phyloP scores from a whole-genome alignment of 2,797 vertebrate species.

The Vireo griseus region DNA sequence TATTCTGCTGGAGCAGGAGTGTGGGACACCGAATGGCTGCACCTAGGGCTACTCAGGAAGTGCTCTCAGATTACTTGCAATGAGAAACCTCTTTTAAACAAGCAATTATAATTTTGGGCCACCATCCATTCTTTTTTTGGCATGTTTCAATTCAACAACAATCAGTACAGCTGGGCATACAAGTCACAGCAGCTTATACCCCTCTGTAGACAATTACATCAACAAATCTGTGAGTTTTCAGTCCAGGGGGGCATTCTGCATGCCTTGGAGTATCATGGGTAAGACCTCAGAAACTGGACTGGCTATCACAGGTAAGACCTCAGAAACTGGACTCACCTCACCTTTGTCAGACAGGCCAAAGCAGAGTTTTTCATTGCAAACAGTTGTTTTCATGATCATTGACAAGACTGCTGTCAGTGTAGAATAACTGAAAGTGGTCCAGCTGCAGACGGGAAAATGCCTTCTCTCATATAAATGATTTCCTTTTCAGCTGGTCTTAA shows the following conservation, averaged over 20 bases:
- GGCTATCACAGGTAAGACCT: neutral
- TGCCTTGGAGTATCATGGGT: neutral
- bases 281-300: neutral
- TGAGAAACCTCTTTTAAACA: neutral
- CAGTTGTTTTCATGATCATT: neutral
- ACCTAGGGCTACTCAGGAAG: neutral
- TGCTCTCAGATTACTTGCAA: neutral
- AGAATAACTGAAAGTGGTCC: neutral
- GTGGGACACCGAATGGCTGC: accelerated
- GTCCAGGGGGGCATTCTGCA: neutral
- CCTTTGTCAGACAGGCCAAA: neutral
- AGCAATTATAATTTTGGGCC: neutral
- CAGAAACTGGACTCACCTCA: neutral
- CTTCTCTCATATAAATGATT: accelerated
- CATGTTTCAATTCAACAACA: neutral
- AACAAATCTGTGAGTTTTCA: neutral
- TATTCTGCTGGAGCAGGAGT: neutral
- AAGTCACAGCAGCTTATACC: neutral
- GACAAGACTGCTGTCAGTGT: neutral
- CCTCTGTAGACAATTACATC: neutral
- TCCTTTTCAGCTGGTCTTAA: neutral
- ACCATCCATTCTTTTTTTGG: neutral
- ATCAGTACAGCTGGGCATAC: neutral
- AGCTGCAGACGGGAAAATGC: neutral
- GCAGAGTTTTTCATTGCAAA: neutral